Evolutionary conservation across 2,797 vertebrate species (phyloP).

Genomic region (Peromyscus nudipes): DNA sequence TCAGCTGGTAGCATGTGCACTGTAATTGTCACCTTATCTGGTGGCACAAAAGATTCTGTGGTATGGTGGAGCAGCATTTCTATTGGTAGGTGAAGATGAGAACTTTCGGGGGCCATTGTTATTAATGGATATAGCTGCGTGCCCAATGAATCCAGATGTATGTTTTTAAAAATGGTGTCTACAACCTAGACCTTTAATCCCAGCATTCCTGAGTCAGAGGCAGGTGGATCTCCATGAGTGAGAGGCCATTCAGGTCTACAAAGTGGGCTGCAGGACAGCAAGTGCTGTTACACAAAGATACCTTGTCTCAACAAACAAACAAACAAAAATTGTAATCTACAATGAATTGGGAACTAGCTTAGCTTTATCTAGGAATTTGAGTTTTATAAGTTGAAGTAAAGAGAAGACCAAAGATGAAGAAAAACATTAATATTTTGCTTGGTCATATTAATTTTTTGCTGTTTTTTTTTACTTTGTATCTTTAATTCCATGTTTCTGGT

Average conservation of each 20-base stretch:
- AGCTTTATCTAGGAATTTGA: neutral
- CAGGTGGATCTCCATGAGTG: neutral
- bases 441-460: neutral
- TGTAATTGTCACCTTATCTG: neutral
- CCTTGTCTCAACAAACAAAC: neutral
- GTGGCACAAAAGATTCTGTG: neutral
- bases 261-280: neutral
- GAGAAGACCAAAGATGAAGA: neutral
- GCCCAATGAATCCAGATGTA: neutral
- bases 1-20: neutral
- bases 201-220: neutral
- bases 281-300: neutral
- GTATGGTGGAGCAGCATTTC: neutral
- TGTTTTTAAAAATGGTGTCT: neutral
- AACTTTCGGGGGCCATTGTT: neutral
- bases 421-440: neutral
- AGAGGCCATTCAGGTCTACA: neutral
- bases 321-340: neutral
- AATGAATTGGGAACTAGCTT: neutral
- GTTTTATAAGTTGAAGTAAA: constrained; percentile 3
- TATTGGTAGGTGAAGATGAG: neutral
- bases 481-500: neutral
- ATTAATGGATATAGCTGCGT: neutral
- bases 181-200: neutral
- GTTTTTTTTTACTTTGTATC: neutral